phyloP scores from a whole-genome alignment of 2,797 vertebrate genomes.

The Cynopterus sphinx region DNA sequence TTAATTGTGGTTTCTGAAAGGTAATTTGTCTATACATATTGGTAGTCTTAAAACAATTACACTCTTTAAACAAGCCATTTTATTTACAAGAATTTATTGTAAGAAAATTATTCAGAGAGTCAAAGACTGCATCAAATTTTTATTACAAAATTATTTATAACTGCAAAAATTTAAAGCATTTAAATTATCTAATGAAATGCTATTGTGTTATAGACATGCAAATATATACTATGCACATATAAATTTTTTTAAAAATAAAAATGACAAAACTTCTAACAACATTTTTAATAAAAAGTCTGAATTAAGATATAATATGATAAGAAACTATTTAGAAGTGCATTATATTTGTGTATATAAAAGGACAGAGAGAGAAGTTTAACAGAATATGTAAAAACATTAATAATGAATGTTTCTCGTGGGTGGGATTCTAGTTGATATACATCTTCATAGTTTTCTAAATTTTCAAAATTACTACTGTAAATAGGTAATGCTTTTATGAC shows the following conservation, averaged over 20 bases:
- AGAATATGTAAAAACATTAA: background rate
- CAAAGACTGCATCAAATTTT: background rate
- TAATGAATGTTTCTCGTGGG: background rate
- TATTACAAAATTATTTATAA: background rate
- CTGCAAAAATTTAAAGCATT: background rate
- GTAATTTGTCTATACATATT: background rate
- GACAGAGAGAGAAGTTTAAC: background rate
- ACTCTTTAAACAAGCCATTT: background rate
- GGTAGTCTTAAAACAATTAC: background rate
- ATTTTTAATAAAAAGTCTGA: conserved; percentile 7
- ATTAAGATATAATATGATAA: background rate
- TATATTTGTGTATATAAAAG: background rate
- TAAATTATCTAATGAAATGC: background rate
- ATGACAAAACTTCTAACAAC: background rate
- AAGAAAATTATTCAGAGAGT: background rate
- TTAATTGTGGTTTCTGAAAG: background rate
- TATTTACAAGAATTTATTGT: background rate
- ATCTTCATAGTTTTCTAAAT: background rate
- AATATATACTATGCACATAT: background rate
- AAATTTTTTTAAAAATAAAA: background rate
- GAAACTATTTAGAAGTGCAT: background rate
- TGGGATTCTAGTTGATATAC: background rate
- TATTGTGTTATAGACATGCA: background rate
- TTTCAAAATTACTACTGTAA: background rate
- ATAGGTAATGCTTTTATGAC: background rate